A percentile compares a stretch with the other conserved stretches of the same genome.
phyloP scores from a whole-genome alignment of 2,888 invertebrate species.

The Andrena minutula region DNA sequence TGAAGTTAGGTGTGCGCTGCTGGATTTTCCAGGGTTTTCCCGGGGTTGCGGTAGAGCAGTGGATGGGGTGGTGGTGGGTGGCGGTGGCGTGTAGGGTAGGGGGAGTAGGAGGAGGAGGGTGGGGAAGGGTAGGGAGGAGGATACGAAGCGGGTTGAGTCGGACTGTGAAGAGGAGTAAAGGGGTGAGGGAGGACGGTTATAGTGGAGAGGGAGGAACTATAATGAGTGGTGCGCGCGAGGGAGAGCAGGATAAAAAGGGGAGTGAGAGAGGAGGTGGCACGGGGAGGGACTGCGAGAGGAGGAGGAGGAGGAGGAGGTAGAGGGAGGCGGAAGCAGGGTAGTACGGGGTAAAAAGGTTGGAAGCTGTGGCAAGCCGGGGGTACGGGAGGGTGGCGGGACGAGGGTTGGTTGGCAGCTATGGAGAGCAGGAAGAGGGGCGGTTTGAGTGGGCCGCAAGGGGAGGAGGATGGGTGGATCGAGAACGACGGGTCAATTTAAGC shows the following conservation, averaged over 20 bases:
- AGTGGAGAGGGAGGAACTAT: constrained; percentile 75
- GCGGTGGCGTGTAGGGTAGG: constrained; percentile 72
- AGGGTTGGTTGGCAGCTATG: constrained; percentile 47
- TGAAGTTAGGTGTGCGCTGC: constrained; percentile 78
- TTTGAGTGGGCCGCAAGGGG: constrained; percentile 34
- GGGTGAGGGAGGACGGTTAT: constrained; percentile 52
- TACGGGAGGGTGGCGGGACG: constrained; percentile 22
- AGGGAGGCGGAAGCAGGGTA: constrained; percentile 70
- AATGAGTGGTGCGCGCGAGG: constrained; percentile 79
- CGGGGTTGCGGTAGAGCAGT: constrained; percentile 81
- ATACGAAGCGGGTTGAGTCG: constrained; percentile 61
- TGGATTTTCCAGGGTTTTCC: constrained; percentile 85
- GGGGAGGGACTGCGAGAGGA: constrained; percentile 20
- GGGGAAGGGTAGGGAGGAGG: constrained; percentile 22
- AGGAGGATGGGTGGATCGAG: constrained; percentile 68
- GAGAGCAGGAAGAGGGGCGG: constrained; percentile 31
- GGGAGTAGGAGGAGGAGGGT: constrained; percentile 3
- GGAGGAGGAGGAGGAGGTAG: constrained; percentile 26
- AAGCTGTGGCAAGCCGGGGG: constrained; percentile 77
- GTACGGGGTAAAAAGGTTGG: constrained; percentile 81
- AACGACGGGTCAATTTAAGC: constrained; percentile 77
- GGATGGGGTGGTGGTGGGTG: constrained; percentile 73
- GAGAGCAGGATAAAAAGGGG: constrained; percentile 71
- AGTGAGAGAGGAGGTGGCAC: constrained; percentile 52
- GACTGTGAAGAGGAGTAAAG: constrained; percentile 50